Percentiles rank a stretch among this genome's conserved stretches.
phyloP scores from a whole-genome alignment of 2,113 vertebrate genomes.

The Formicarius rufipectus region DNA sequence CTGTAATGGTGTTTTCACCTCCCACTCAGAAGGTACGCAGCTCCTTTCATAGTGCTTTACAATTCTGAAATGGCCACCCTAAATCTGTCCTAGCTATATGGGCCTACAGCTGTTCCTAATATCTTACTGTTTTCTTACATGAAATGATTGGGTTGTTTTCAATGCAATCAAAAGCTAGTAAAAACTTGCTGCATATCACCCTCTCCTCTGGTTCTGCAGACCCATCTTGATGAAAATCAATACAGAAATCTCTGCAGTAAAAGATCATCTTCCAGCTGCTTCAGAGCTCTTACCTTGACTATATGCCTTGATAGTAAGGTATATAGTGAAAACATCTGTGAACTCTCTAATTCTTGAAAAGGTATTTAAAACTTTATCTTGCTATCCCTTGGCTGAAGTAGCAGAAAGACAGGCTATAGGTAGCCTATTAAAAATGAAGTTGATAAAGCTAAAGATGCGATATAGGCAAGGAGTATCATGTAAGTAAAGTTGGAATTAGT shows the following conservation, averaged over 20 bases:
- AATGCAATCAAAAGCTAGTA: background rate
- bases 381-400: background rate
- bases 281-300: background rate
- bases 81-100: background rate
- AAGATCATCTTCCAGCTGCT: background rate
- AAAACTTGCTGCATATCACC: background rate
- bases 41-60: background rate
- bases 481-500: background rate
- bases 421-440: background rate
- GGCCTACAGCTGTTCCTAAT: background rate
- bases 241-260: background rate
- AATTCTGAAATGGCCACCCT: background rate
- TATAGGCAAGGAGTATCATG: background rate
- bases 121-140: background rate
- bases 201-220: background rate
- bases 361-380: background rate
- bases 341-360: background rate
- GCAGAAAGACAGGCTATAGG: background rate
- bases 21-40: background rate
- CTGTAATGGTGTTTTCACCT: background rate
- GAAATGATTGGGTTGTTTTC: background rate
- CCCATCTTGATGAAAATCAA: background rate
- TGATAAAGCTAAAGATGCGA: background rate
- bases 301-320: background rate
- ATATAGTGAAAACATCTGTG: background rate